phyloP scores from a whole-genome alignment of 2,888 invertebrate genomes.

The Ischnura elegans region DNA sequence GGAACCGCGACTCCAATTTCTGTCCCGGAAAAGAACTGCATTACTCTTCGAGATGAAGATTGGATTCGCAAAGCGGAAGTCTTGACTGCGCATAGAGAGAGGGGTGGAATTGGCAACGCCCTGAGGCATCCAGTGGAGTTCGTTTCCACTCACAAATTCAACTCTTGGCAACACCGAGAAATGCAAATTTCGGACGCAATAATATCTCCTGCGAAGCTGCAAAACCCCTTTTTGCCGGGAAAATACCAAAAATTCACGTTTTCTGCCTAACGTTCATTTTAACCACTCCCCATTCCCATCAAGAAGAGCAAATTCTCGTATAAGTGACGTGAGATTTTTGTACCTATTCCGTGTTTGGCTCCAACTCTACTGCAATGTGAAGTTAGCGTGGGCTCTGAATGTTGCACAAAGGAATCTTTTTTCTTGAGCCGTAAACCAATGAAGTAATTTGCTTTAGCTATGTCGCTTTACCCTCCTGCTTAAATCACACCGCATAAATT shows the following conservation, averaged over 20 bases:
- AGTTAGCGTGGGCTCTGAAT: no score
- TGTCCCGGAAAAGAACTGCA: neutral
- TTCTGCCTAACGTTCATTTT: no score
- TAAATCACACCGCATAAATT: no score
- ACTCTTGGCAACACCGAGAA: neutral
- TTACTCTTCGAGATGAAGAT: neutral
- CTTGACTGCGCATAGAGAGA: neutral
- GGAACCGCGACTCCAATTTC: neutral
- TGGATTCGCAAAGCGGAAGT: neutral
- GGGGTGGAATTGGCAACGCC: neutral
- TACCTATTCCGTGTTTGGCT: no score
- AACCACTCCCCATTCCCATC: no score
- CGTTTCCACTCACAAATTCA: neutral
- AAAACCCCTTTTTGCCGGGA: neutral
- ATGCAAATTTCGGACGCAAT: neutral
- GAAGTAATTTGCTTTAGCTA: no score
- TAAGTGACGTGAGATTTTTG: no score
- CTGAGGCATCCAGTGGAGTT: neutral
- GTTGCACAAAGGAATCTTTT: no score
- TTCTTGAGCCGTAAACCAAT: no score
- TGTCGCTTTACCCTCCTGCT: no score
- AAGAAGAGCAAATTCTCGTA: no score
- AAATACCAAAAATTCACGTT: neutral
- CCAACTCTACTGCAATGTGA: no score
- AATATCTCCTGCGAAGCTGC: neutral